phyloP scores from a whole-genome alignment of 2,888 invertebrate genomes.

The Tiliacea aurago region DNA sequence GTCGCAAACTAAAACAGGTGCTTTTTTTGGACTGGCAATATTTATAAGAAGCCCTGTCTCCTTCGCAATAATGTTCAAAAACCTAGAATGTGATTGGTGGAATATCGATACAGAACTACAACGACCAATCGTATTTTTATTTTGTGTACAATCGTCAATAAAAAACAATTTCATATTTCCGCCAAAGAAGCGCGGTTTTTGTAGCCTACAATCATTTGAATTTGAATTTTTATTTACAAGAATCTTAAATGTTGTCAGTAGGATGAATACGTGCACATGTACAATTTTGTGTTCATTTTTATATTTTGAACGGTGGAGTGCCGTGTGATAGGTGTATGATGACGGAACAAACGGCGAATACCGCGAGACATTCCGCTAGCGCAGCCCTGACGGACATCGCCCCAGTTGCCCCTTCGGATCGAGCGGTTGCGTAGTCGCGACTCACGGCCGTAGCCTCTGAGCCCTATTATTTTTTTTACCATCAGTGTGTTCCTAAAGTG shows the following conservation, averaged over 20 bases:
- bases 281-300: slow-evolving; percentile 25
- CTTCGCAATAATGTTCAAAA: too few relatives aligned
- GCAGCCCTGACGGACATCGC: slow-evolving; percentile 89
- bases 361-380: slow-evolving; percentile 86
- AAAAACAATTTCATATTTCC: slow-evolving; percentile 69
- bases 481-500: slow-evolving; percentile 69
- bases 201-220: slow-evolving; percentile 71
- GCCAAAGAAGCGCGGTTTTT: slow-evolving; percentile 82
- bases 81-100: slow-evolving; percentile 42
- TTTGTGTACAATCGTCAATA: background rate
- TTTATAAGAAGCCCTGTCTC: slow-evolving; percentile 3
- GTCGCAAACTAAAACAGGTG: background rate
- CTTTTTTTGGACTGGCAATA: slow-evolving; percentile 40
- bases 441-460: slow-evolving; percentile 76
- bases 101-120: rapidly evolving
- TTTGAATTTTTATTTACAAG: slow-evolving; percentile 62
- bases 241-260: slow-evolving; percentile 7
- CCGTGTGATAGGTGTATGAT: slow-evolving; percentile 26
- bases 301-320: slow-evolving; percentile 15
- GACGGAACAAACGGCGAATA: slow-evolving; percentile 68
- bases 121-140: slow-evolving; percentile 50
- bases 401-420: slow-evolving; percentile 89
- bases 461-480: slow-evolving; percentile 69
- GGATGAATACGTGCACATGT: background rate
- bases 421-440: slow-evolving; percentile 87